These are phyloP conservation scores for Agrilus planipennis DNA, from an alignment of 1,140 invertebrate genomes.

Conservation along the genomic window DNA sequence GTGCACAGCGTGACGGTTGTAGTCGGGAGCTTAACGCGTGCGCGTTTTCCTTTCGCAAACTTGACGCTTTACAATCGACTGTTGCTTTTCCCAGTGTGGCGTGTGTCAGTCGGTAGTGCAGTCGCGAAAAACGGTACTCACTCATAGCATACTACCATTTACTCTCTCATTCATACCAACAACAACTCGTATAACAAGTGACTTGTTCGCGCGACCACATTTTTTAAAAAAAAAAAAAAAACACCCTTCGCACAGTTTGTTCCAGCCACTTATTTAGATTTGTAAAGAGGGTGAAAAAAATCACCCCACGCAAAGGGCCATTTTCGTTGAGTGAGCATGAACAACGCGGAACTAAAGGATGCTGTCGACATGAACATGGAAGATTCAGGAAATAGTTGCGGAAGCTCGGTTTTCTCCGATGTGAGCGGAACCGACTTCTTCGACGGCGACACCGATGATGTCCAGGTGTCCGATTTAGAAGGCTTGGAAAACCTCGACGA, in stretches of 20 bases:
- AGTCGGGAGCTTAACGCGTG: no score
- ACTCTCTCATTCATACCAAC: conserved; percentile 6
- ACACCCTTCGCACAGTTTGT: conserved; percentile 8
- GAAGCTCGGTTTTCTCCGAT: conserved; percentile 31
- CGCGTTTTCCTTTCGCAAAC: no score
- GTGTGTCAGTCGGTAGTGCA: conserved; percentile 18
- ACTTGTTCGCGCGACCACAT: no score
- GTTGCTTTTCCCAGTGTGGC: conserved; percentile 21
- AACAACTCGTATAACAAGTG: no score
- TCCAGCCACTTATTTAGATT: no score
- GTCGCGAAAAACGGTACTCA: no score
- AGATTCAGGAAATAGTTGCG: conserved; percentile 33
- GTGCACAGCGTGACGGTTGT: no score
- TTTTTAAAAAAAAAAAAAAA: conserved; percentile 7
- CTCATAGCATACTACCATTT: no score
- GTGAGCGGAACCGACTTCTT: conserved; percentile 25
- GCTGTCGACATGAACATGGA: conserved; percentile 28
- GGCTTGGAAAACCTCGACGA: conserved; percentile 15
- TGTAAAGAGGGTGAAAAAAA: neutral
- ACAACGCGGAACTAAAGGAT: conserved; percentile 24
- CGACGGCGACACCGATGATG: conserved; percentile 22
- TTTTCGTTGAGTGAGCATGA: conserved; percentile 20
- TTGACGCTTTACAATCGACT: no score
- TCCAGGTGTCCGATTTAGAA: conserved; percentile 32
- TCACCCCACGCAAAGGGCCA: neutral